Evolutionary conservation across 2,797 vertebrate species (phyloP), one percentile per base, ranked within the genome.

Genomic region (Chelon labrosus): DNA sequence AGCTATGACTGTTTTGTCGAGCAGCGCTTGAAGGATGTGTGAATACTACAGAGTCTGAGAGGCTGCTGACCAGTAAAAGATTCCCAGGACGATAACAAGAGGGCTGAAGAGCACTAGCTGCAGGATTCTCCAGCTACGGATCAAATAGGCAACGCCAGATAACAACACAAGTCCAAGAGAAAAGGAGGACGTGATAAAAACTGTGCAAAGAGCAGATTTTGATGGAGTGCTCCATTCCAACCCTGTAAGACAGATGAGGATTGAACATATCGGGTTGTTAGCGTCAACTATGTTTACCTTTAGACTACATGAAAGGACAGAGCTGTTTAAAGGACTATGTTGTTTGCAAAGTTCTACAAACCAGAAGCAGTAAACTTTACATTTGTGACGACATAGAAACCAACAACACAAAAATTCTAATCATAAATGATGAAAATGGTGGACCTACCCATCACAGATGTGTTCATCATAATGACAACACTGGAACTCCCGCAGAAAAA

Each of bases 181-280:
- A 0, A 90, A 95, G 35, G 56, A 75, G 22, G 77, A 75, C 4
- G 75, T 1, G 35, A 96, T 90, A 22, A 31, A 6, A 12, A 0
- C 31, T 5, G 95, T 88, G 11, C 94, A 92, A 10, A 89, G 73
- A 0, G 95, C 94, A 16, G 96, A 92, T 17, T 84, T 85, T 3
- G 93, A 92, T 19, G 93, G 89, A 12, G 95, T 95, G 0, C 93
- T 92, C 97, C 97, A 98, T 80, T 97, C 97, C 6, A 95, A 91
- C 60, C 90, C 96, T 97, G 57, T 3, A 82, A 73, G 13, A 67
- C 3, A 47, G 44, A n/a, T 9, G 17, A 19, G 17, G 16, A 16
- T 47, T 47, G 4, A 1, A 6, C 42, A 44, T 17, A 44, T 41
- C 13, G 12, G 11, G 12, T 41, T 41, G 11, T 41, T 41, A 41